Conservation (phyloP, 2,888 invertebrate genomes). For the Erannis defoliaria region DNA sequence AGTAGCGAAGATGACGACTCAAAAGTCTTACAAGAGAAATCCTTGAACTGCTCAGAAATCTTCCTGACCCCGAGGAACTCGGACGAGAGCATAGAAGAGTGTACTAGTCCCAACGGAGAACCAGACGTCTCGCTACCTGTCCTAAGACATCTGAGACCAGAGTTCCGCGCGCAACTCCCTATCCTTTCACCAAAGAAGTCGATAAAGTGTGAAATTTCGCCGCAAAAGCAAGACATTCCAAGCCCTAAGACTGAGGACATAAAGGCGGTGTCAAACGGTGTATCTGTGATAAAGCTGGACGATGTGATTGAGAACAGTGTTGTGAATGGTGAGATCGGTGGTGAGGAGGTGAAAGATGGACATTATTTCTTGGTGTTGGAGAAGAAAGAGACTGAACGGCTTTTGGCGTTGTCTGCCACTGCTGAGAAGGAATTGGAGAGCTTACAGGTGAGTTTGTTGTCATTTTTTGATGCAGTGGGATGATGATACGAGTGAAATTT, state of each 20-base stretch:
- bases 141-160: constrained; percentile 93
- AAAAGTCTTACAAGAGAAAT: constrained; percentile 76
- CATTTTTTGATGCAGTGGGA: neutral
- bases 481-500: too few relatives aligned
- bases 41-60: constrained; percentile 72
- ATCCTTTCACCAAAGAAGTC: constrained; percentile 88
- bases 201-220: constrained; percentile 68
- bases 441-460: constrained; percentile 69
- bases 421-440: constrained; percentile 90
- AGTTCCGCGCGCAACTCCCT: constrained; percentile 94
- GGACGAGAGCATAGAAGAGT: constrained; percentile 46
- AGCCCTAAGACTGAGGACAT: constrained; percentile 63
- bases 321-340: constrained; percentile 56
- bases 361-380: constrained; percentile 92
- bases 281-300: constrained; percentile 77
- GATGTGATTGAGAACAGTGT: constrained; percentile 41
- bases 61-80: constrained; percentile 65
- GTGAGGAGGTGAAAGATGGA: constrained; percentile 88
- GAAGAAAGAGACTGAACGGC: constrained; percentile 90
- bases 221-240: constrained; percentile 74
- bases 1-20: constrained; percentile 73
- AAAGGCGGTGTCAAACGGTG: constrained; percentile 60
- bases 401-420: constrained; percentile 89
- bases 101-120: constrained; percentile 67
- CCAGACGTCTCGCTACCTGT: constrained; percentile 88